Conservation (phyloP, 2,888 invertebrate species). For the Linnaemya vulpina region DNA sequence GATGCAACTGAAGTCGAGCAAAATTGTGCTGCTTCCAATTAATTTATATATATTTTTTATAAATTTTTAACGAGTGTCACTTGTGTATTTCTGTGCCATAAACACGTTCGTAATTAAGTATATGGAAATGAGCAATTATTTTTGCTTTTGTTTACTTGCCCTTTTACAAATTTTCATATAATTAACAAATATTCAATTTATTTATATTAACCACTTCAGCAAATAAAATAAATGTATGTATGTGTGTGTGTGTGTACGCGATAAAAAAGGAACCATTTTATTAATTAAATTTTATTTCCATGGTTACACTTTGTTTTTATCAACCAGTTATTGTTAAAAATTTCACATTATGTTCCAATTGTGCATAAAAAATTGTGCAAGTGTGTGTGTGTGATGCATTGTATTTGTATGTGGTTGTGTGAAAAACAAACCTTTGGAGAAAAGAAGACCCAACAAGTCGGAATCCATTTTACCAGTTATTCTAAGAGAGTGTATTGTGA, state of each 20-base stretch:
- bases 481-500: neutral
- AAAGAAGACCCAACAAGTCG: slow-evolving; percentile 61
- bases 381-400: neutral
- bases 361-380: neutral
- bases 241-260: too few relatives aligned
- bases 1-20: too few relatives aligned
- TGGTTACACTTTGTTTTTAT: slow-evolving; percentile 45
- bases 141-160: neutral
- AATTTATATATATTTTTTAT: neutral
- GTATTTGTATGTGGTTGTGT: neutral
- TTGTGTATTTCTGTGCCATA: neutral
- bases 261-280: slow-evolving; percentile 4
- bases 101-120: neutral
- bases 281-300: slow-evolving; percentile 52
- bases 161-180: slow-evolving; percentile 13
- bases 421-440: slow-evolving; percentile 31
- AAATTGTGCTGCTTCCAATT: too few relatives aligned
- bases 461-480: neutral
- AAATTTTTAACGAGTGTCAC: neutral
- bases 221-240: neutral
- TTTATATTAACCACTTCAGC: slow-evolving; percentile 13
- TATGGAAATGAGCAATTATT: neutral
- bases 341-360: slow-evolving; percentile 12
- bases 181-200: slow-evolving; percentile 53
- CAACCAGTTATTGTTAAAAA: neutral